Evolutionary conservation across 23 tunicate species (phyloP).

Genomic region (Styela plicata): DNA sequence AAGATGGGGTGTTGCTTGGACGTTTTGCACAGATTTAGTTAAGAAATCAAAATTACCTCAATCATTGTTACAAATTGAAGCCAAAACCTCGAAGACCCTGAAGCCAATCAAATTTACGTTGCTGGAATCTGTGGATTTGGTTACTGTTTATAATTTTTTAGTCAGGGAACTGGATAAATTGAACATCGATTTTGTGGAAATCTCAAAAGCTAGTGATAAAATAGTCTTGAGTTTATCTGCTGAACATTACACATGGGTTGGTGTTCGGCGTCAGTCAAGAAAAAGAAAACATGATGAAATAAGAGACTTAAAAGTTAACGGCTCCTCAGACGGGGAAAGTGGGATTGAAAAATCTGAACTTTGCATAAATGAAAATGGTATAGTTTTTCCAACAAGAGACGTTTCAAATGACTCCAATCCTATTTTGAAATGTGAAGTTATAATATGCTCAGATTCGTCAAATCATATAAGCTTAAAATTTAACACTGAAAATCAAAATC

Average conservation of each 20-base stretch:
- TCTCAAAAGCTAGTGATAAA: background rate
- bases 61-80: background rate
- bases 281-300: background rate
- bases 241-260: conserved; percentile 8
- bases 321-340: too few species aligned
- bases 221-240: background rate
- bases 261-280: conserved; percentile 6
- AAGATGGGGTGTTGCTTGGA: conserved; percentile 92
- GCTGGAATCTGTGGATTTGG: background rate
- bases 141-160: background rate
- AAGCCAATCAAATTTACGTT: conserved; percentile 16
- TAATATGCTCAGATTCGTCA: background rate
- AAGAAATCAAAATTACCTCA: conserved; percentile 16
- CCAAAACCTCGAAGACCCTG: background rate
- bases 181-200: background rate
- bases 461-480: background rate
- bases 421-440: background rate
- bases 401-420: too few species aligned
- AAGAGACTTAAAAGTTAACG: too few species aligned
- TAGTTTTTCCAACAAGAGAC: too few species aligned
- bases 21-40: conserved; percentile 21
- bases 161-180: background rate
- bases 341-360: too few species aligned
- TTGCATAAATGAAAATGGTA: too few species aligned
- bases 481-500: conserved; percentile 1